These are phyloP conservation scores for Scaptodrosophila latifasciaeformis DNA, from an alignment of 2,888 invertebrate genomes.

Conservation along the genomic window DNA sequence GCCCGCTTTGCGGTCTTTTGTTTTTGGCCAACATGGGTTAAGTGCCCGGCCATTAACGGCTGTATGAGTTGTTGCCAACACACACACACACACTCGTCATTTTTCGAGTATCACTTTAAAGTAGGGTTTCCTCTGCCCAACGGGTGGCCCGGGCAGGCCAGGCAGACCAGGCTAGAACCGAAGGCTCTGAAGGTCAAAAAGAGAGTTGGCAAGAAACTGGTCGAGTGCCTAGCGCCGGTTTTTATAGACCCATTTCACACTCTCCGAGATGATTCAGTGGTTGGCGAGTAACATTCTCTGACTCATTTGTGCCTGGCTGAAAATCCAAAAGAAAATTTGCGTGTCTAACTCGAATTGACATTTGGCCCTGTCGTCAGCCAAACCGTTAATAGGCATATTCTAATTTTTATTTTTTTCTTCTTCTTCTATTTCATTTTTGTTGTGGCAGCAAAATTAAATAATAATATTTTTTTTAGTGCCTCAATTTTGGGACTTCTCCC, in stretches of 20 bases:
- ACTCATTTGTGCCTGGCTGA: too few species aligned
- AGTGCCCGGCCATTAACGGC: too few species aligned
- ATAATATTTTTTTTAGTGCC: constrained; percentile 16
- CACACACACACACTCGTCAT: constrained; percentile 22
- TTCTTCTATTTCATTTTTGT: constrained; percentile 8
- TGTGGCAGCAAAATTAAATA: constrained; percentile 18
- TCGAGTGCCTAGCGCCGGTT: constrained; percentile 45
- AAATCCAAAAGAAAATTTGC: too few species aligned
- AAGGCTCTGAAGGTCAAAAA: too few species aligned
- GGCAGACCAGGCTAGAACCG: neutral
- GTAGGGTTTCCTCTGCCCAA: too few species aligned
- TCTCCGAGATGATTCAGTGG: constrained; percentile 45
- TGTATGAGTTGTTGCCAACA: too few species aligned
- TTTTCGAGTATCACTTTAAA: too few species aligned
- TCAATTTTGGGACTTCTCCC: constrained; percentile 11
- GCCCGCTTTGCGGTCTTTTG: constrained; percentile 41
- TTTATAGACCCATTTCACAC: constrained; percentile 14
- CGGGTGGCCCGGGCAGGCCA: constrained; percentile 2
- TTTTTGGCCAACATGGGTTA: constrained; percentile 59
- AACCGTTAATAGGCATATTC: constrained; percentile 41
- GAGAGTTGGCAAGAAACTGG: too few species aligned
- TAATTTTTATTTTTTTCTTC: constrained; percentile 23
- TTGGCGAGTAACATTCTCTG: constrained; percentile 28
- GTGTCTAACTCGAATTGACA: constrained; percentile 9
- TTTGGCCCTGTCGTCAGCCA: neutral